Evolutionary conservation across 2,113 vertebrate genomes (phyloP).

Genomic region (Myanophis thanlyinensis): DNA sequence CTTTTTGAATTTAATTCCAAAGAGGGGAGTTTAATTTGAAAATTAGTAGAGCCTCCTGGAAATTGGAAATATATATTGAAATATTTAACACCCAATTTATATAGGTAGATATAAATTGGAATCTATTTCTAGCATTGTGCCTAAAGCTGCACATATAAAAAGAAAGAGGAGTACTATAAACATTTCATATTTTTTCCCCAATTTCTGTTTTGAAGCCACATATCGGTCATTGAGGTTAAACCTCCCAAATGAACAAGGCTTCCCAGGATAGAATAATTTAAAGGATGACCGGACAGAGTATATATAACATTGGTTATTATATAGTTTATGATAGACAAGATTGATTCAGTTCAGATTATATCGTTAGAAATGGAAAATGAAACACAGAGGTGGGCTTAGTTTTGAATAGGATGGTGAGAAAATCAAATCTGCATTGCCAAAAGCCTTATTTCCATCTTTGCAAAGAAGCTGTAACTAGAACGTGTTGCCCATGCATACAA

Average conservation of each 20-base stretch:
- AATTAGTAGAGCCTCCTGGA: too few relatives aligned
- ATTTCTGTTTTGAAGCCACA: background rate
- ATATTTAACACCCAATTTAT: background rate
- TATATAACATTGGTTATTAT: background rate
- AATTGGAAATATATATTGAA: background rate
- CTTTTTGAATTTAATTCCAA: background rate
- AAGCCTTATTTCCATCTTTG: background rate
- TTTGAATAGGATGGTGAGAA: background rate
- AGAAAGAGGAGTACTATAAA: background rate
- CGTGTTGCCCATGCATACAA: background rate
- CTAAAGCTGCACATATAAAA: background rate
- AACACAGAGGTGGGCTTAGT: background rate
- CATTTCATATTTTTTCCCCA: background rate
- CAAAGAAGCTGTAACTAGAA: background rate
- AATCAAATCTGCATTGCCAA: background rate
- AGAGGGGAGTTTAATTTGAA: background rate
- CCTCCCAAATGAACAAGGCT: background rate
- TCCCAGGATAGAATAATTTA: background rate
- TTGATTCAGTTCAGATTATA: background rate
- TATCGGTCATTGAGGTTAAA: background rate
- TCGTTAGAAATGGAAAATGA: background rate
- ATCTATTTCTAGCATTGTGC: background rate
- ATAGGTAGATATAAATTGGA: background rate
- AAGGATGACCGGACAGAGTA: background rate
- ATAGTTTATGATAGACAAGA: background rate